Conservation (phyloP, 2,888 invertebrate genomes). For the Caenorhabditis imperialis region DNA sequence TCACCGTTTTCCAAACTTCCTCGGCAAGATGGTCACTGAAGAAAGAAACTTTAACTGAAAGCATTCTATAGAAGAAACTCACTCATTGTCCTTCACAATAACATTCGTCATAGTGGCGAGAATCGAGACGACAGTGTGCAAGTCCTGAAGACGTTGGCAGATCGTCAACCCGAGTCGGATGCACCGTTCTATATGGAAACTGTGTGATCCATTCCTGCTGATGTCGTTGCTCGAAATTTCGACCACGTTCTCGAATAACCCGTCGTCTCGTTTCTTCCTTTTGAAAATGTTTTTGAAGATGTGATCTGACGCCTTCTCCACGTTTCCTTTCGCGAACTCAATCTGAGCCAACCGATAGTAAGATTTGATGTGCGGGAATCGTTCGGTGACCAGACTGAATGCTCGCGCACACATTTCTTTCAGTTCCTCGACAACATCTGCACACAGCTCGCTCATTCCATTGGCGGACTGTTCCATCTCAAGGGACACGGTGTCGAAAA, state of each 20-base stretch:
- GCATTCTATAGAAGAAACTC: too few species aligned
- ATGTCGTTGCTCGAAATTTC: slow-evolving; percentile 61
- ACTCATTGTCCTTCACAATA: slow-evolving; percentile 55
- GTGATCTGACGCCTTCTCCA: slow-evolving; percentile 47
- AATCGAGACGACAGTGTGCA: slow-evolving; percentile 46
- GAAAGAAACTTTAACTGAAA: too few species aligned
- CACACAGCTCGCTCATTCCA: neutral
- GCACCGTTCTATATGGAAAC: slow-evolving; percentile 58
- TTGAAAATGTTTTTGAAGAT: slow-evolving; percentile 59
- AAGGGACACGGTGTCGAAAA: neutral
- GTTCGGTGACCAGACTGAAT: slow-evolving; percentile 55
- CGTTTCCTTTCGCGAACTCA: slow-evolving; percentile 32
- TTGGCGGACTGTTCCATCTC: slow-evolving; percentile 13
- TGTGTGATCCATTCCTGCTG: slow-evolving; percentile 54
- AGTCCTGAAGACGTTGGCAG: slow-evolving; percentile 37
- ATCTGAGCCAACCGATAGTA: slow-evolving; percentile 64
- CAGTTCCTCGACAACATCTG: slow-evolving; percentile 54
- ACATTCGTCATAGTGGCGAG: slow-evolving; percentile 35
- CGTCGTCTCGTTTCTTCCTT: slow-evolving; percentile 60
- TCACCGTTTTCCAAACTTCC: slow-evolving; percentile 5
- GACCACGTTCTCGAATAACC: slow-evolving; percentile 57
- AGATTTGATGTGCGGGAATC: slow-evolving; percentile 67
- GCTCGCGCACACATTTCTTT: slow-evolving; percentile 54
- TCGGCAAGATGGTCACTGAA: slow-evolving; percentile 23
- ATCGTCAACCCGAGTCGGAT: slow-evolving; percentile 41